A percentile compares a stretch with the other conserved stretches of the same genome.
phyloP scores from a whole-genome alignment of 2,888 invertebrate species.

The Yponomeuta evonymella region DNA sequence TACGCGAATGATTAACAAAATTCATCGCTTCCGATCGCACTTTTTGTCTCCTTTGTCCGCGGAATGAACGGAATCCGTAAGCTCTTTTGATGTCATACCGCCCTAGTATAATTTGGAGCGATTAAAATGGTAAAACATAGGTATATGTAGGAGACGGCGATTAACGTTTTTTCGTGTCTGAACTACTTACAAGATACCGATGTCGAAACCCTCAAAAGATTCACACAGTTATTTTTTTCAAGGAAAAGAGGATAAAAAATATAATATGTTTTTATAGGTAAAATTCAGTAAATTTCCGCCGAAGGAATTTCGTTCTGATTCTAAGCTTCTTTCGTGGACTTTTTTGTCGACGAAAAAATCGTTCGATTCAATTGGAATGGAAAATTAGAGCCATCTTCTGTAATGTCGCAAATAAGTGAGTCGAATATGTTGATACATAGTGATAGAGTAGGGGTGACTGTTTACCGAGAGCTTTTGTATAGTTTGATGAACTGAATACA shows the following conservation, averaged over 20 bases:
- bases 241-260: neutral
- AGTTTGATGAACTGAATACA: too few relatives aligned
- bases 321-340: too few relatives aligned
- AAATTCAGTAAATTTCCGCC: too few relatives aligned
- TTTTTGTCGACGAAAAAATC: too few relatives aligned
- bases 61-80: neutral
- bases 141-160: neutral
- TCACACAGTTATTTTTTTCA: neutral
- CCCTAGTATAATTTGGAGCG: constrained; percentile 1
- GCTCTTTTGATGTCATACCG: constrained; percentile 1
- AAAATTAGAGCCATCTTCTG: too few relatives aligned
- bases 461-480: too few relatives aligned
- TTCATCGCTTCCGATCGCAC: neutral
- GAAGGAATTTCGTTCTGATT: too few relatives aligned
- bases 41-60: neutral
- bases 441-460: too few relatives aligned
- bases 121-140: neutral
- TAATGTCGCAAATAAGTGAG: too few relatives aligned
- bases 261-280: neutral
- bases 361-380: too few relatives aligned
- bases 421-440: too few relatives aligned
- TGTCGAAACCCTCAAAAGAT: neutral
- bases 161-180: neutral
- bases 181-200: neutral
- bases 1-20: neutral